Evolutionary conservation across 2,888 invertebrate species (phyloP).

Genomic region (Scelioninae gen. 1): DNA sequence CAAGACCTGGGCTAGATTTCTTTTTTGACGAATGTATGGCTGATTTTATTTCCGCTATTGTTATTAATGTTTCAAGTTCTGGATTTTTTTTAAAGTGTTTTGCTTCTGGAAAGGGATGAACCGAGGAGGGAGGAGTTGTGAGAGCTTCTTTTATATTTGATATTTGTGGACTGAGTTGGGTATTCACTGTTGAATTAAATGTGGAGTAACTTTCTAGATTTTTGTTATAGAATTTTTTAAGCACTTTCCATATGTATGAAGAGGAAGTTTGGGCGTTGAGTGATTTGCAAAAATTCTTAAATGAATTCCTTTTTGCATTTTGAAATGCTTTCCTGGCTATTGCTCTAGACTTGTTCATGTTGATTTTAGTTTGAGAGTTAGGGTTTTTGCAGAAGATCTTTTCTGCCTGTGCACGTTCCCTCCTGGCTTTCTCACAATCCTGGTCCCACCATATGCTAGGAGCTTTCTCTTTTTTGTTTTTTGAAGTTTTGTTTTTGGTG

Average conservation of each 20-base stretch:
- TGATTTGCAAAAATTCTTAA: conserved; percentile 13
- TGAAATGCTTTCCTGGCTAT: conserved; percentile 35
- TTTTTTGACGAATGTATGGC: not conserved
- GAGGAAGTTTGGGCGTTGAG: conserved; percentile 2
- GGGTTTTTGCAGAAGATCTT: conserved; percentile 1
- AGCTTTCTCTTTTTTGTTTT: not conserved
- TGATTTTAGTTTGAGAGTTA: not conserved
- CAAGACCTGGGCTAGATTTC: not conserved
- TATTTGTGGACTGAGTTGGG: not conserved
- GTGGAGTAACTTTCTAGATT: conserved; percentile 1
- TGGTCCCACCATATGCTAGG: conserved; percentile 23
- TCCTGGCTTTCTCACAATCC: conserved; percentile 18
- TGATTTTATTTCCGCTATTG: not conserved
- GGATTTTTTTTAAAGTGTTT: not conserved
- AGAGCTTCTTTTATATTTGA: not conserved
- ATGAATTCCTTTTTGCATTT: conserved; percentile 11
- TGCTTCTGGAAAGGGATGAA: not conserved
- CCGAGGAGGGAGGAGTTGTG: not conserved
- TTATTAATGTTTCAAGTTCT: not conserved
- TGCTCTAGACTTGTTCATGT: conserved; percentile 29
- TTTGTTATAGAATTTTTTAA: conserved; percentile 49
- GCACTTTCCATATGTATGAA: conserved; percentile 17
- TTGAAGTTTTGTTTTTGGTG: no score
- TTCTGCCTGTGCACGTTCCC: conserved; percentile 23
- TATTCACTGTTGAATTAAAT: conserved; percentile 30